These are phyloP conservation scores for Melierax canorus DNA, from an alignment of 2,113 vertebrate genomes.

Conservation along the genomic window DNA sequence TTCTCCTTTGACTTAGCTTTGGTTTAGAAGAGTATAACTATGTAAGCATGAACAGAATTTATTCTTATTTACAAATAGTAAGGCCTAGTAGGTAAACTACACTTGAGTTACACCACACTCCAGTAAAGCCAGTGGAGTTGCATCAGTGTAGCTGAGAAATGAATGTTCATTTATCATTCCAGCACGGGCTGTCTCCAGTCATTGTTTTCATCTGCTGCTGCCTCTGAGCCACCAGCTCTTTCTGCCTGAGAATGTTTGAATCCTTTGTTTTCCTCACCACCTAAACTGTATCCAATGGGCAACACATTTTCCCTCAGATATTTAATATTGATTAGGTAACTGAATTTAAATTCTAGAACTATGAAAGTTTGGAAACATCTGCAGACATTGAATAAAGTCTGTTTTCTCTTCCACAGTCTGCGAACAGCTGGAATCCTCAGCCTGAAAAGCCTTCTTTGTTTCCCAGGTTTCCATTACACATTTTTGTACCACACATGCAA, in stretches of 20 bases:
- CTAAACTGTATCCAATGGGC: conserved; percentile 19
- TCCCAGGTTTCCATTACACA: conserved; percentile 61
- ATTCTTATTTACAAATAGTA: not conserved
- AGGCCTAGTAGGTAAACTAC: not conserved
- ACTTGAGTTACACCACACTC: not conserved
- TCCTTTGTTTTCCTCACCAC: conserved; percentile 33
- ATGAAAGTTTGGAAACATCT: conserved; percentile 53
- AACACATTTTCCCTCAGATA: conserved; percentile 20
- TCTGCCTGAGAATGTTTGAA: conserved; percentile 20
- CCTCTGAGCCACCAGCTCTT: conserved; percentile 13
- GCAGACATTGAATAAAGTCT: conserved; percentile 53
- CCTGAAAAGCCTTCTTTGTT: conserved; percentile 58
- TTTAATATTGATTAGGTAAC: conserved; percentile 59
- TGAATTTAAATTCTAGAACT: conserved; percentile 41
- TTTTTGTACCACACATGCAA: conserved; percentile 50
- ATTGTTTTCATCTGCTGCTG: conserved; percentile 42
- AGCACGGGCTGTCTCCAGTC: not conserved
- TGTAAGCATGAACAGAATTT: not conserved
- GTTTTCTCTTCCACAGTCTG: conserved; percentile 49
- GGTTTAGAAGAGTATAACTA: not conserved
- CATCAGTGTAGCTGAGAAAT: not conserved
- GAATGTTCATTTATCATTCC: not conserved
- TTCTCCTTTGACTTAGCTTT: not conserved
- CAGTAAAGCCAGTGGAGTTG: not conserved
- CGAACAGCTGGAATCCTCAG: conserved; percentile 51